phyloP scores from a whole-genome alignment of 2,888 invertebrate species.

The Tenthredo livida region DNA sequence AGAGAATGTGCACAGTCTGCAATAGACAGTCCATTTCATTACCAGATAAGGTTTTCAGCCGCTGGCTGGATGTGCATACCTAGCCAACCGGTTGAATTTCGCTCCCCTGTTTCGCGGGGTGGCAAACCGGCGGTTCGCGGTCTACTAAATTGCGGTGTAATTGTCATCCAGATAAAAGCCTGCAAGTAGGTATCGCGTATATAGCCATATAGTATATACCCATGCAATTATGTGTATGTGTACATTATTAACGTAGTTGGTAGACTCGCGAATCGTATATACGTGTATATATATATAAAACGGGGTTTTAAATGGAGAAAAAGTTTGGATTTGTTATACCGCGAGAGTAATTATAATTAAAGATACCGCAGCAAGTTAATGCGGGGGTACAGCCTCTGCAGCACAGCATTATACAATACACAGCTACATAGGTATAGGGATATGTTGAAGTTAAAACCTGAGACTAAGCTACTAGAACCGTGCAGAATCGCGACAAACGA shows the following conservation, averaged over 20 bases:
- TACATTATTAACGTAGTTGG: background rate
- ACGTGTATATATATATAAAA: background rate
- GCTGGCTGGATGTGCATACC: background rate
- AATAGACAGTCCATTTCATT: conserved; percentile 37
- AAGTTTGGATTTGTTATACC: background rate
- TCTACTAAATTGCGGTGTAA: conserved; percentile 44
- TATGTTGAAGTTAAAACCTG: background rate
- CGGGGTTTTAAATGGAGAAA: background rate
- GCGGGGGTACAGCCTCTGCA: background rate
- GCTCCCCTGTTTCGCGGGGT: background rate
- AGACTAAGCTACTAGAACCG: background rate
- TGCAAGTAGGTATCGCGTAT: conserved; percentile 9
- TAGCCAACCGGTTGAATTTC: conserved; percentile 6
- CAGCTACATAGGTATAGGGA: background rate
- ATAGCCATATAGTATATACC: background rate
- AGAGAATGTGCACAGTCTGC: background rate
- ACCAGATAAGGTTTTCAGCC: conserved; percentile 11
- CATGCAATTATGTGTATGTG: background rate
- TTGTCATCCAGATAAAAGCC: conserved; percentile 44
- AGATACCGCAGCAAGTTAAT: background rate
- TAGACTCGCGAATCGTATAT: background rate
- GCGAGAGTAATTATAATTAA: background rate
- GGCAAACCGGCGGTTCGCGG: conserved; percentile 15
- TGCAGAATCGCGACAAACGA: background rate
- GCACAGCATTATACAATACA: background rate